Base-by-base conservation (phyloP, 1,140 invertebrate species). In the Battus philenor region DNA sequence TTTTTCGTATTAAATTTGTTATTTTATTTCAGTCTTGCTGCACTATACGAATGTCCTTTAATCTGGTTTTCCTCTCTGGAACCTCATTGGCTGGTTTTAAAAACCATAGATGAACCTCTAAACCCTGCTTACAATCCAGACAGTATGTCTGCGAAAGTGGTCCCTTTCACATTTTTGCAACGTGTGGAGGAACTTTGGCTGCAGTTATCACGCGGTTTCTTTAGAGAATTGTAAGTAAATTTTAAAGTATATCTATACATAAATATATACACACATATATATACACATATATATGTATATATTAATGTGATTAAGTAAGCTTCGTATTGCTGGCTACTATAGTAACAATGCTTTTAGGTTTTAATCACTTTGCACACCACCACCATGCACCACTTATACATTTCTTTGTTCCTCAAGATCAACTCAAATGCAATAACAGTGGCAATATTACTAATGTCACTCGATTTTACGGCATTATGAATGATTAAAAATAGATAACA, bases 91-190 rank as follows among this genome's bases (percentile, higher is more conserved):
- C 44, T 46, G 24, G 10, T 57, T 6, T 7, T 59, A 12, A 47
- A 20, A 15, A 10, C 56, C 9, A 47, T 66, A 0, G 54, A 66
- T 27, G 58, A 58, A 12, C 10, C 30, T 5, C 11, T 39, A 1
- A 58, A 54, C 12, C 57, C 65, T 1, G 52, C 65, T 0, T 61
- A 61, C 12, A 44, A 10, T 12, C 9, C 38, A 0, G 52, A 51
- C 7, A 27, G 36, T 4, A 5, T 44, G 6, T 26, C 32, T 7
- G 1, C 10, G 5, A 30, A 16, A 10, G 2, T 46, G 0, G 17
- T 36, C 7, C 61, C 61, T 0, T 53, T 51, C 5, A 43, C 46
- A 0, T 60, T 65, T 10, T 7, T 5, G 6, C 29, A 50, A 32
- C 43, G 61, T 29, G 18, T 47, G 0, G 1, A 15, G 1, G 58